Percentiles rank a stretch among this genome's conserved stretches.
Conservation (phyloP, 2,888 invertebrate genomes). For the Xanthorhoe spadicearia region DNA sequence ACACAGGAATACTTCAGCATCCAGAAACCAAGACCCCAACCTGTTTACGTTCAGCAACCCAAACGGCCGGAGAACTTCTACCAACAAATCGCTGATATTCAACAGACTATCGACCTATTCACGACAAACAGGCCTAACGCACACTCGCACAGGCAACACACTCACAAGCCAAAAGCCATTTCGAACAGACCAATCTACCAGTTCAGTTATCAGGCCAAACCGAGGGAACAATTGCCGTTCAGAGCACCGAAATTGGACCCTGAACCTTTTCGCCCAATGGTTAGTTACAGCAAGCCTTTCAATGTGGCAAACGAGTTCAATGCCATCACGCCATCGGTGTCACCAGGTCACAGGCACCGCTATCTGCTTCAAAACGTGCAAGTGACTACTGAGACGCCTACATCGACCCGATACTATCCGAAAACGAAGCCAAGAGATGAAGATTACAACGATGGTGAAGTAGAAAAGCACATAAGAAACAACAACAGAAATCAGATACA, state of each 20-base stretch:
- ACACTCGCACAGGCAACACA: slow-evolving; percentile 68
- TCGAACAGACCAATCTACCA: slow-evolving; percentile 87
- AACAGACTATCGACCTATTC: slow-evolving; percentile 87
- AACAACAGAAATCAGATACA: slow-evolving; percentile 71
- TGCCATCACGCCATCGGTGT: slow-evolving; percentile 71
- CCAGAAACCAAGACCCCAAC: slow-evolving; percentile 74
- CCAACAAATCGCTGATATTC: slow-evolving; percentile 87
- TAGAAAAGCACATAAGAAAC: slow-evolving; percentile 62
- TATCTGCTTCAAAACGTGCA: slow-evolving; percentile 77
- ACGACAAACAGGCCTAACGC: slow-evolving; percentile 84
- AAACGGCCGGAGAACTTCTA: slow-evolving; percentile 85
- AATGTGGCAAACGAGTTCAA: slow-evolving; percentile 76
- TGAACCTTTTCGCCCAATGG: slow-evolving; percentile 87
- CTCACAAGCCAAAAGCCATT: slow-evolving; percentile 79
- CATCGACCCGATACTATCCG: slow-evolving; percentile 79
- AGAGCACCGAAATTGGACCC: slow-evolving; percentile 83
- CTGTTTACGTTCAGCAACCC: slow-evolving; percentile 70
- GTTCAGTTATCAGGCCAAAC: slow-evolving; percentile 88
- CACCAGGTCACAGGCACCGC: slow-evolving; percentile 73
- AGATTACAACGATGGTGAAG: slow-evolving; percentile 71
- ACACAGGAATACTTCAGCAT: slow-evolving; percentile 83
- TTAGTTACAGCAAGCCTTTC: slow-evolving; percentile 83
- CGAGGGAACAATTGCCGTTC: slow-evolving; percentile 76
- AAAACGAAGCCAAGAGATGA: slow-evolving; percentile 78
- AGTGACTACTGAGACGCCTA: slow-evolving; percentile 81